A percentile compares a stretch with the other conserved stretches of the same genome.
These are phyloP conservation scores for Daktulosphaira vitifoliae DNA, from an alignment of 1,140 invertebrate species.

Conservation along the genomic window DNA sequence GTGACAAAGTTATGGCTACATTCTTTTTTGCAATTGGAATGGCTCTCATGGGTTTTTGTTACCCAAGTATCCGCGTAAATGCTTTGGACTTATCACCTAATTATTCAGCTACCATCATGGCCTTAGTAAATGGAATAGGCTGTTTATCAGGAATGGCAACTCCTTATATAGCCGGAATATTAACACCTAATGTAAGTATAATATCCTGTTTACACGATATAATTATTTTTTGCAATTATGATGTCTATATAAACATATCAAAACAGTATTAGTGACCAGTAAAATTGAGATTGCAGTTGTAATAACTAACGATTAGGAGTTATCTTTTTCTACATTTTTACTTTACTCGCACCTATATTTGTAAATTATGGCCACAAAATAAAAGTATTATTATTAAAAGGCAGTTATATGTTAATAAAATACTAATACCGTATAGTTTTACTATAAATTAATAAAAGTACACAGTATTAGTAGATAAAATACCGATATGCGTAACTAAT, in stretches of 20 bases:
- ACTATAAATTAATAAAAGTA: too few species aligned
- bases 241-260: not conserved
- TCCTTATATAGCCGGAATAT: constrained; percentile 46
- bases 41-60: constrained; percentile 58
- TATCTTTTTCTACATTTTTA: too few species aligned
- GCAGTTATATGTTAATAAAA: too few species aligned
- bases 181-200: constrained; percentile 45
- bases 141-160: constrained; percentile 58
- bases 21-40: constrained; percentile 59
- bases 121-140: constrained; percentile 66
- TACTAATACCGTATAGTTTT: too few species aligned
- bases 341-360: too few species aligned
- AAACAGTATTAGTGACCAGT: not conserved
- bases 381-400: too few species aligned
- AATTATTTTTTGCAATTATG: not conserved
- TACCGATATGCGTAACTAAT: too few species aligned
- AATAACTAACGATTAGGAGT: not conserved
- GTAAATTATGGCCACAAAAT: too few species aligned
- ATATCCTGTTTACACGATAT: not conserved
- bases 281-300: not conserved
- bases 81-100: constrained; percentile 69
- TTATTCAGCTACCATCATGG: constrained; percentile 69
- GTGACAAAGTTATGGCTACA: constrained; percentile 52
- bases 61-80: constrained; percentile 61
- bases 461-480: too few species aligned